Evolutionary conservation across 2,113 vertebrate species (phyloP).

Genomic region (Delphinus delphis): DNA sequence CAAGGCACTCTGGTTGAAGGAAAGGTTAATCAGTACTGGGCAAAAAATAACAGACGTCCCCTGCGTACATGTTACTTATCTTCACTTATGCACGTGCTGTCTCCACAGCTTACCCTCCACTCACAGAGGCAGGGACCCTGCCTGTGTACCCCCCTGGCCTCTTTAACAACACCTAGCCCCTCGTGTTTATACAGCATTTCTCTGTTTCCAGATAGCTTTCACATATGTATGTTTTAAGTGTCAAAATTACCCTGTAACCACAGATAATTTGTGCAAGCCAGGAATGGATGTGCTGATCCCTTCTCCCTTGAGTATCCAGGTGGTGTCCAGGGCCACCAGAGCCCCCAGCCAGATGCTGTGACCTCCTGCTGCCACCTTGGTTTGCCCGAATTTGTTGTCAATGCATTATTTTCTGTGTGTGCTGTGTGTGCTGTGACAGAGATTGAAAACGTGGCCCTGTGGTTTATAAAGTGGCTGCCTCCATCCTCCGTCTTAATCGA

Average conservation of each 20-base stretch:
- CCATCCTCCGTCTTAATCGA: accelerated
- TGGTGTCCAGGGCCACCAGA: neutral
- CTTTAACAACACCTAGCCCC: neutral
- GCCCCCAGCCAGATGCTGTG: neutral
- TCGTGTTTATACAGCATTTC: neutral
- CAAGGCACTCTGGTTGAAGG: neutral
- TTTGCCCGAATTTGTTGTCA: neutral
- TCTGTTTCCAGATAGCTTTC: neutral
- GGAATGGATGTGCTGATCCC: neutral
- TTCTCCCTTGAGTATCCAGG: neutral
- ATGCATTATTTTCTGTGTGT: neutral
- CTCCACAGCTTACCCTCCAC: neutral
- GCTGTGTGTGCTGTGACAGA: neutral
- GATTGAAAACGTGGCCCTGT: neutral
- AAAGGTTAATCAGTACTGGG: neutral
- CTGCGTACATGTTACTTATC: neutral
- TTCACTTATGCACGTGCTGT: neutral
- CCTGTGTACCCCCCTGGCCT: neutral
- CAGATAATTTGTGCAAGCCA: neutral
- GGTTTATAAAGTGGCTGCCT: neutral
- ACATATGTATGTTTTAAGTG: neutral
- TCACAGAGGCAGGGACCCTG: neutral
- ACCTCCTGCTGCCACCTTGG: neutral
- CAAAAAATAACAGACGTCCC: neutral
- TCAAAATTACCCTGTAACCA: neutral